Conservation (phyloP, 2,113 vertebrate genomes). For the Catharus bicknelli region DNA sequence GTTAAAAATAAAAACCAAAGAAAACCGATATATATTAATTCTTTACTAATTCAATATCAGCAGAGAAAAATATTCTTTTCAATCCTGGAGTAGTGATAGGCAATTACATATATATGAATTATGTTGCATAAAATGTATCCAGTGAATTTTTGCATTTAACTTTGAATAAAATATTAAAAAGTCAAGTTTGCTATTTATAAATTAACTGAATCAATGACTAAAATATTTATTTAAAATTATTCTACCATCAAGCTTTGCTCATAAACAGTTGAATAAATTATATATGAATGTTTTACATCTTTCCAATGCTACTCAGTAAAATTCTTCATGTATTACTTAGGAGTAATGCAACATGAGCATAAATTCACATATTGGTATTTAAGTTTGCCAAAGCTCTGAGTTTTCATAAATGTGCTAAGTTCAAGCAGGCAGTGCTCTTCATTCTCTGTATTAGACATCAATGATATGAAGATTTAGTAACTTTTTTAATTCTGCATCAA, state of each 20-base stretch:
- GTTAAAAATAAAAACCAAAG: not conserved
- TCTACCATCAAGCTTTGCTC: not conserved
- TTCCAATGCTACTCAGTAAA: not conserved
- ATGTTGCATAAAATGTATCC: not conserved
- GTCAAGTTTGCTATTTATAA: conserved; percentile 30
- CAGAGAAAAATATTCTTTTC: not conserved
- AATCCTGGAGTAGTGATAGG: not conserved
- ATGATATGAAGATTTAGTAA: not conserved
- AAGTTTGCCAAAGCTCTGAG: not conserved
- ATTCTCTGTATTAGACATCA: not conserved
- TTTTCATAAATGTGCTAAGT: not conserved
- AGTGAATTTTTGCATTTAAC: not conserved
- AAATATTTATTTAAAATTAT: conserved; percentile 50
- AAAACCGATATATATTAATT: not conserved
- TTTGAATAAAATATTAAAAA: conserved; percentile 29
- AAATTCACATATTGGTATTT: not conserved
- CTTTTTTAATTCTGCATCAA: not conserved
- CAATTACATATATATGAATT: not conserved
- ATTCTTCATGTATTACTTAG: not conserved
- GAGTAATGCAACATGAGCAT: not conserved
- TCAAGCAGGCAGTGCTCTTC: not conserved
- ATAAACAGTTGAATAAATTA: conserved; percentile 34
- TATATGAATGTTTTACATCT: not conserved
- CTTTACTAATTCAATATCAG: not conserved
- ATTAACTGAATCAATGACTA: conserved; percentile 11